Percentiles rank a stretch among this genome's conserved stretches.
phyloP scores from a whole-genome alignment of 2,113 vertebrate species.

The Periophthalmus modestus region DNA sequence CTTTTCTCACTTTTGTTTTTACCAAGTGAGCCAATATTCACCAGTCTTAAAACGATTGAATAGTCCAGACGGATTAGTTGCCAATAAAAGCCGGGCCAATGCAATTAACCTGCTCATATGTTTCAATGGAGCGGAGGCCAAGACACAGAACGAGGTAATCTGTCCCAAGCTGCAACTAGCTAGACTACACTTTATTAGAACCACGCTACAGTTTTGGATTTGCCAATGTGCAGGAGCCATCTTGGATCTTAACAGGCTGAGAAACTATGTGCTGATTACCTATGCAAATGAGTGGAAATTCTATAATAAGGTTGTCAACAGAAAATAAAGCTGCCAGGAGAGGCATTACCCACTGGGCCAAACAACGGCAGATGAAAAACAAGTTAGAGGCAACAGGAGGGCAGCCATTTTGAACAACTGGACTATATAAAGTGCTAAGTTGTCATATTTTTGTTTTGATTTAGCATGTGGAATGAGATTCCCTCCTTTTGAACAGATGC shows the following conservation, averaged over 20 bases:
- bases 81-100: constrained; percentile 55
- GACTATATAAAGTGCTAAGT: too few relatives aligned
- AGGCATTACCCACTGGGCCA: constrained; percentile 34
- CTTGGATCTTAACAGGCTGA: constrained; percentile 55
- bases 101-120: constrained; percentile 65
- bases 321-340: constrained; percentile 30
- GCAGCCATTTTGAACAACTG: too few relatives aligned
- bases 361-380: constrained; percentile 32
- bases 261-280: constrained; percentile 59
- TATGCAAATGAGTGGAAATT: constrained; percentile 62
- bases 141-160: constrained; percentile 58
- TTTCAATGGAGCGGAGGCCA: constrained; percentile 45
- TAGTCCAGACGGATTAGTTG: constrained; percentile 41
- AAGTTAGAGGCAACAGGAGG: neutral
- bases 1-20: constrained; percentile 19
- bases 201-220: constrained; percentile 44
- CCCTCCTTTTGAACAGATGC: too few relatives aligned
- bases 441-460: too few relatives aligned
- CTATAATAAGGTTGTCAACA: constrained; percentile 67
- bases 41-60: constrained; percentile 46
- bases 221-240: constrained; percentile 68
- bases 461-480: too few relatives aligned
- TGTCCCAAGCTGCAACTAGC: constrained; percentile 40
- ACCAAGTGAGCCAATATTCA: constrained; percentile 13
- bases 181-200: constrained; percentile 45